phyloP scores from a whole-genome alignment of 2,797 vertebrate genomes.

The Gymnodraco acuticeps region DNA sequence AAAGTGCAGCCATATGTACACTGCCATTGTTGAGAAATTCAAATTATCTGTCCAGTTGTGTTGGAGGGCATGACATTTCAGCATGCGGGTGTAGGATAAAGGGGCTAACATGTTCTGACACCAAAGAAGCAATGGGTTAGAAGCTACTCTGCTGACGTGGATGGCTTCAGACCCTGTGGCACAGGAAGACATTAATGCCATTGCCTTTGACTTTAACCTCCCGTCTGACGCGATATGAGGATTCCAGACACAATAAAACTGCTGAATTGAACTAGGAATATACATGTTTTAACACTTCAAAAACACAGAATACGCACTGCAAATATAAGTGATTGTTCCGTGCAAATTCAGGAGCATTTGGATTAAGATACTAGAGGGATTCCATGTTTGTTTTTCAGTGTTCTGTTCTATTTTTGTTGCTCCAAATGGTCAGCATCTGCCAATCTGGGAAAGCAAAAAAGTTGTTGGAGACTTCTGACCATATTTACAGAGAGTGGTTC shows the following conservation, averaged over 20 bases:
- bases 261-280: slow-evolving; percentile 23
- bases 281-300: slow-evolving; percentile 2
- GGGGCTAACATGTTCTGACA: slow-evolving; percentile 70
- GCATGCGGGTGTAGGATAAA: slow-evolving; percentile 24
- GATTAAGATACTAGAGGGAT: slow-evolving; percentile 49
- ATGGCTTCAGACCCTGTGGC: slow-evolving; percentile 48
- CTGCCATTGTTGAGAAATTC: slow-evolving; percentile 55
- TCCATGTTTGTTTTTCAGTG: slow-evolving; percentile 65
- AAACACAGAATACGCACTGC: not conserved
- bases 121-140: slow-evolving; percentile 44
- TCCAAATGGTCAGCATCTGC: slow-evolving; percentile 73
- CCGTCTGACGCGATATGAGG: slow-evolving; percentile 46
- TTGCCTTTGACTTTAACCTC: slow-evolving; percentile 56
- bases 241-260: slow-evolving; percentile 22
- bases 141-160: slow-evolving; percentile 37
- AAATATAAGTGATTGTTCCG: not conserved
- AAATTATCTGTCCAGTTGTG: slow-evolving; percentile 54
- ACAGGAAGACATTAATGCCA: slow-evolving; percentile 40
- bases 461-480: slow-evolving; percentile 74
- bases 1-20: slow-evolving; percentile 46
- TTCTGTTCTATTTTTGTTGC: slow-evolving; percentile 52
- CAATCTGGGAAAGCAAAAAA: slow-evolving; percentile 73
- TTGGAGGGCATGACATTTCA: slow-evolving; percentile 68
- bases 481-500: slow-evolving; percentile 70
- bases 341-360: slow-evolving; percentile 32